Conservation (phyloP, 35 echinoderm and acorn worm species). For the Amphiura filiformis region DNA sequence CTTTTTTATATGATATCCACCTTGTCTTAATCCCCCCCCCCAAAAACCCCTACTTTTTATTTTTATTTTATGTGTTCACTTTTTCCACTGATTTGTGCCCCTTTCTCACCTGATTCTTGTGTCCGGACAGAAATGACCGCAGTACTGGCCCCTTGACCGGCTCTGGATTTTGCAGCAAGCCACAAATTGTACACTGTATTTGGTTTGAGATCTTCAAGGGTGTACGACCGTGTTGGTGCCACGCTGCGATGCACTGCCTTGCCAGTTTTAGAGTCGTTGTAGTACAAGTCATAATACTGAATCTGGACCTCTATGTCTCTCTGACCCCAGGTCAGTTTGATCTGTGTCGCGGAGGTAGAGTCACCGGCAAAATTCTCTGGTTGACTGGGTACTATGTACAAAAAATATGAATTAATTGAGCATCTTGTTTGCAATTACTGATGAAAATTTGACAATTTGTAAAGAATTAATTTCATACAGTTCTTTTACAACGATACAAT, state of each 20-base stretch:
- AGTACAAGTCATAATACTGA: conserved; percentile 84
- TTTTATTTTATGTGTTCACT: too few relatives aligned
- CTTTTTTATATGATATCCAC: too few relatives aligned
- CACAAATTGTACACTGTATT: conserved; percentile 92
- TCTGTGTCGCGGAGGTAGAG: conserved; percentile 62
- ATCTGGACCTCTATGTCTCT: conserved; percentile 55
- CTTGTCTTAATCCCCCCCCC: too few relatives aligned
- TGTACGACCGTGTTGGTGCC: conserved; percentile 33
- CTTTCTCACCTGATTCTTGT: conserved; percentile 65
- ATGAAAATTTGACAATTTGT: neutral
- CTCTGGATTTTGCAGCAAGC: conserved; percentile 69
- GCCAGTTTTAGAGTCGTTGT: conserved; percentile 61
- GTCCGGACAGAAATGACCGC: conserved; percentile 77
- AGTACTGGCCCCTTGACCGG: conserved; percentile 75
- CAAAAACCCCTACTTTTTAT: too few relatives aligned
- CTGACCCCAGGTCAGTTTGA: conserved; percentile 72
- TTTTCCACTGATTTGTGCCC: too few relatives aligned
- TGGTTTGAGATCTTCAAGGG: conserved; percentile 60
- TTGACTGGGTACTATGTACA: conserved; percentile 77
- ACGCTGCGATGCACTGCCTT: conserved; percentile 51
- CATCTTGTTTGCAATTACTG: neutral
- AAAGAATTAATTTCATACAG: neutral
- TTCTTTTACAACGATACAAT: neutral
- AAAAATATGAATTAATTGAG: neutral
- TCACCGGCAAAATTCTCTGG: conserved; percentile 75